Evolutionary conservation across 2,888 invertebrate genomes (phyloP).

Genomic region (Scaptomyza reducta): DNA sequence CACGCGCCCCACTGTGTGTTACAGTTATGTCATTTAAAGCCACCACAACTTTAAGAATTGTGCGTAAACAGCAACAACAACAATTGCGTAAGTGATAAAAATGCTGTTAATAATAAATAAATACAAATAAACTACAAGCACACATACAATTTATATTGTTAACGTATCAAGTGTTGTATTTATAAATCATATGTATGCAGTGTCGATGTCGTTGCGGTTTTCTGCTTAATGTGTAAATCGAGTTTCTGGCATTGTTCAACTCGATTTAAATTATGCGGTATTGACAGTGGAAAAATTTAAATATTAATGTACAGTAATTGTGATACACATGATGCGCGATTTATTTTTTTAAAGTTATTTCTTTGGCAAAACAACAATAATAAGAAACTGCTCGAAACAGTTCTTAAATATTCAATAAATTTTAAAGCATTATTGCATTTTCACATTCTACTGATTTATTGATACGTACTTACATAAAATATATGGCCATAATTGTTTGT

Average conservation of each 20-base stretch:
- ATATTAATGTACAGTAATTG: not conserved
- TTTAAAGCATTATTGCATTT: not conserved
- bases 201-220: conserved; percentile 26
- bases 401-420: too few relatives aligned
- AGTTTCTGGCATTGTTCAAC: conserved; percentile 8
- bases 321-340: not conserved
- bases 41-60: conserved; percentile 35
- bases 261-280: conserved; percentile 8
- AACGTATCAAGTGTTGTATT: conserved; percentile 28
- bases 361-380: not conserved
- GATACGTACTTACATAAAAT: not conserved
- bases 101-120: conserved; percentile 41
- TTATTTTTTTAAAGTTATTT: not conserved
- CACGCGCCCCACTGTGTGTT: conserved; percentile 37
- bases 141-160: not conserved
- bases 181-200: conserved; percentile 31
- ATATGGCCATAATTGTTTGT: not conserved
- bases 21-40: conserved; percentile 54
- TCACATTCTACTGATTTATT: not conserved
- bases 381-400: not conserved
- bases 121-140: not conserved
- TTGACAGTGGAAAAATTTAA: conserved; percentile 5
- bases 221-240: conserved; percentile 26
- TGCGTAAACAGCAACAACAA: not conserved
- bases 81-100: conserved; percentile 21